Base-by-base conservation (phyloP, 2,113 vertebrate genomes). In the Rallus limicola region DNA sequence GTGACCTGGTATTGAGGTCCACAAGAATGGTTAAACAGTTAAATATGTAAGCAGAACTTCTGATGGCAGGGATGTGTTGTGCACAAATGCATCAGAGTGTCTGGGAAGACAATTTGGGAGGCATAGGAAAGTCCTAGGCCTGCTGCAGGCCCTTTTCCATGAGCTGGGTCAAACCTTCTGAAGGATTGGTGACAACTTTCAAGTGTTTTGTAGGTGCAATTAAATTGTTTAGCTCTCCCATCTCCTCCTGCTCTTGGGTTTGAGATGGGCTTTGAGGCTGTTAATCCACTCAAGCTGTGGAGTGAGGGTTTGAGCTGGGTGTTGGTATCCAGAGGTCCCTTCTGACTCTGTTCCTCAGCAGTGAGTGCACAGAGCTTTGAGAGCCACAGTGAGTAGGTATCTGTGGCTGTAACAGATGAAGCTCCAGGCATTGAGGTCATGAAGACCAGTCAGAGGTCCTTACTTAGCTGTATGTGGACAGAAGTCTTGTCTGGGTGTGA, bases 301-400 rank as follows among this genome's bases (percentile, higher is more conserved):
- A 38, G 52, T 28, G 36, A 72, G 8, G 12, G 21, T 72, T 69
- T 56, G 29, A 63, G 31, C 6, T 48, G 40, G 11, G 6, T 21
- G 4, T 17, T 33, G 69, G 5, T 12, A 69, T 71, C 42, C 65
- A 65, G 65, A 33, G 67, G 33, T 64, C 74, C 9, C 7, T 74
- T 52, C 26, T 23, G 34, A 28, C 40, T 34, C 31, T 4, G 1
- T 48, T n/a, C 9, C 36, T 74, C 6, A 5, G 19, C 10, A 16
- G 16, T 14, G 28, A 26, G 13, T 11, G 13, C 33, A 11, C 17
- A 14, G 29, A 62, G 38, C 25, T 25, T n/a, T 38, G 1, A 48
- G 33, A 4, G 23, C 8, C 46, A 3, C 26, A 18, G 29, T 0
- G 0, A 48, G 38, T 2, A 36, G 40, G 1, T 40, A 3, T 7